These are phyloP conservation scores for Hemistola chrysoprasaria DNA, from an alignment of 2,888 invertebrate genomes.

Conservation along the genomic window DNA sequence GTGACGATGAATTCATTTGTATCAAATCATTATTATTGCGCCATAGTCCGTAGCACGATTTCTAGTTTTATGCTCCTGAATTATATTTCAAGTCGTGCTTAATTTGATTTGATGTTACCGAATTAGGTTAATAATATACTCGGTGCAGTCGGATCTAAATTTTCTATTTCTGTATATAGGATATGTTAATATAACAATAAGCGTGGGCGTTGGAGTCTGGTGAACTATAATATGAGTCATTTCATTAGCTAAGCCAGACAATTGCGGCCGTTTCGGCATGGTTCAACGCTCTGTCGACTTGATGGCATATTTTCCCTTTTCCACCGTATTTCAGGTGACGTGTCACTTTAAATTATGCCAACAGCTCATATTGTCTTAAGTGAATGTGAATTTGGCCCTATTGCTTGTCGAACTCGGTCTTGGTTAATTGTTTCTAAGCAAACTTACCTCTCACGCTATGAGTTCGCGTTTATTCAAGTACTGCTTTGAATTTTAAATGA, in stretches of 20 bases:
- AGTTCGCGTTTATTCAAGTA: slow-evolving; percentile 19
- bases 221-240: slow-evolving; percentile 42
- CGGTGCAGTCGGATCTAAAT: slow-evolving; percentile 15
- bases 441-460: slow-evolving; percentile 19
- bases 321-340: slow-evolving; percentile 46
- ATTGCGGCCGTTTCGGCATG: slow-evolving; percentile 34
- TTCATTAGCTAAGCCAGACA: slow-evolving; percentile 38
- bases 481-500: slow-evolving; percentile 44
- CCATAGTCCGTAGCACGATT: slow-evolving; percentile 51
- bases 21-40: slow-evolving; percentile 52
- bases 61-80: slow-evolving; percentile 18
- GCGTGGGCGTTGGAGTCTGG: slow-evolving; percentile 39
- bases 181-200: slow-evolving; percentile 36
- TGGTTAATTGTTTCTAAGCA: slow-evolving; percentile 23
- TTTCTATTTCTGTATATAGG: slow-evolving; percentile 32
- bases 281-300: slow-evolving; percentile 65
- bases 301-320: slow-evolving; percentile 65
- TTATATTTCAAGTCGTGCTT: slow-evolving; percentile 13
- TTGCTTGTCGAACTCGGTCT: slow-evolving; percentile 25
- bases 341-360: slow-evolving; percentile 30
- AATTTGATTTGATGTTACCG: slow-evolving; percentile 20
- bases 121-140: slow-evolving; percentile 13
- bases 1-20: slow-evolving; percentile 65
- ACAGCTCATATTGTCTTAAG: too few species aligned
- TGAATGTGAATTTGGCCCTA: too few species aligned